Evolutionary conservation across 23 tunicate species (phyloP).

Genomic region (Corella eumyota): DNA sequence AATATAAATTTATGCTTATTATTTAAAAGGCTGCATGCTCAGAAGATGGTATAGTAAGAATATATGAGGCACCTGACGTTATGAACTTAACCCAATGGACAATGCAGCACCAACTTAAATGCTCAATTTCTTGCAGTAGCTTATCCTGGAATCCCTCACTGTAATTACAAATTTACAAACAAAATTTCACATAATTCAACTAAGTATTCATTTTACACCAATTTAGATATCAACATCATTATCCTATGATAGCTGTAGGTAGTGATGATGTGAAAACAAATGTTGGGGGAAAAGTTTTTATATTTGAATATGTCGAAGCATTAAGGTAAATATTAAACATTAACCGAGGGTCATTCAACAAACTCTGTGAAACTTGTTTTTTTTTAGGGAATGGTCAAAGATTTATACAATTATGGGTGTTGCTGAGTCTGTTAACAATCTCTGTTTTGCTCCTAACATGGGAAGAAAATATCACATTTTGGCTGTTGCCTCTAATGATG

Average conservation of each 20-base stretch:
- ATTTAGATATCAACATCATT: constrained; percentile 29
- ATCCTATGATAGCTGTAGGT: constrained; percentile 90
- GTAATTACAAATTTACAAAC: no score
- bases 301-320: constrained; percentile 57
- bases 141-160: constrained; percentile 86
- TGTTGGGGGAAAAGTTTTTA: constrained; percentile 74
- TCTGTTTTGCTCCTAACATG: constrained; percentile 65
- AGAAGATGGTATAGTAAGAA: constrained; percentile 53
- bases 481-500: constrained; percentile 72
- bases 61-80: constrained; percentile 86
- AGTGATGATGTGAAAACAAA: constrained; percentile 60
- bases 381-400: constrained; percentile 56
- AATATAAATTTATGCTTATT: no score
- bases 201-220: no score
- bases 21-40: constrained; percentile 91
- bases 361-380: not conserved
- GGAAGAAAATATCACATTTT: constrained; percentile 53
- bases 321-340: constrained; percentile 13
- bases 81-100: constrained; percentile 86
- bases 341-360: no score
- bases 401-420: constrained; percentile 46
- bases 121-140: constrained; percentile 63
- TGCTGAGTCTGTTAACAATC: constrained; percentile 71
- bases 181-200: no score
- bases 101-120: constrained; percentile 44